Percentiles rank a stretch among this genome's conserved stretches.
These are phyloP conservation scores for Ptilorrhoa leucosticta DNA, from an alignment of 2,113 vertebrate species.

Conservation along the genomic window DNA sequence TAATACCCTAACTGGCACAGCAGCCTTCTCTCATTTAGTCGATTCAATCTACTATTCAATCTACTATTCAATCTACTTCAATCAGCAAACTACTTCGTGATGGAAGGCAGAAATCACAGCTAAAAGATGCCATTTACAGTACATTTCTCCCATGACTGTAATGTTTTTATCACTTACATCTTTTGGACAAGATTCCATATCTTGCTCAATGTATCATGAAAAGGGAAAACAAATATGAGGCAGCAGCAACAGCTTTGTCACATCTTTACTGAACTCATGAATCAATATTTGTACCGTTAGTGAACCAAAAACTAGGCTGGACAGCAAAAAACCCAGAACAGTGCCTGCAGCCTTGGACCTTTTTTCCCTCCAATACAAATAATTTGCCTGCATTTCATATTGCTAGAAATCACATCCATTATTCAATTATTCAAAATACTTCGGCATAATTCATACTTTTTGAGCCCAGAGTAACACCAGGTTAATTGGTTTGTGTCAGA, in stretches of 20 bases:
- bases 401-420: background rate
- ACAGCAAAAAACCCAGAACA: background rate
- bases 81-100: conserved; percentile 44
- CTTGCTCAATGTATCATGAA: conserved; percentile 14
- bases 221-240: conserved; percentile 25
- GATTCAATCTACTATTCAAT: too few species aligned
- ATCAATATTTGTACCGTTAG: background rate
- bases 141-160: conserved; percentile 11
- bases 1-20: conserved; percentile 1
- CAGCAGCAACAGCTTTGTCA: conserved; percentile 6
- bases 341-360: background rate
- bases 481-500: conserved; percentile 32
- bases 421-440: conserved; percentile 29
- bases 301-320: background rate
- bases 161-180: conserved; percentile 31
- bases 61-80: too few species aligned
- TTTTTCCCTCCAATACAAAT: background rate
- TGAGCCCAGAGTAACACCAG: background rate
- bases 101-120: conserved; percentile 40
- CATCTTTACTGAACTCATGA: conserved; percentile 13
- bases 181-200: conserved; percentile 5
- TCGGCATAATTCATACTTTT: background rate
- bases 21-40: conserved; percentile 18
- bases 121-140: conserved; percentile 16
- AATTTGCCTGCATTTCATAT: background rate